Evolutionary conservation across 37 sponge, comb jelly and placozoan species (phyloP), one percentile per base, ranked within the genome.

Genomic region (Hexactinellida sp.): DNA sequence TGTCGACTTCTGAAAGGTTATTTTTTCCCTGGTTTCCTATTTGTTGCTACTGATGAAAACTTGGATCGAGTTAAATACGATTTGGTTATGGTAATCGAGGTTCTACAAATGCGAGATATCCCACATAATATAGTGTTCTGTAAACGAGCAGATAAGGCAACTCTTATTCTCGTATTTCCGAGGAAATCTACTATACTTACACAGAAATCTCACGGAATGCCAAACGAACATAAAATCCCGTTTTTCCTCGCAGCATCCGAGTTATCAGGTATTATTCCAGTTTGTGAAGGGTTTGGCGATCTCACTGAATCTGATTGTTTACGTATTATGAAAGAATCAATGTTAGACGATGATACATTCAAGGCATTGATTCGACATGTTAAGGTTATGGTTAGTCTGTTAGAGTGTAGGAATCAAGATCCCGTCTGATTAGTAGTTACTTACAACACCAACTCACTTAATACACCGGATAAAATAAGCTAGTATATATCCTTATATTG

Each of bases 81-180:
- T 63, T 23, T 63, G 32, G 30, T n/a, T 63, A 63, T 10, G 76
- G 3, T 63, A 7, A 63, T 63, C 5, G 76, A 63, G 21, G 76
- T 63, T 10, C 34, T 63, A 63, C 3, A 21, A 25, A 3, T 21
- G 76, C 3, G 13, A 23, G 76, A 63, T n/a, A 63, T 63, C 76
- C 76, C 76, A 21, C 76, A 63, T 63, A 63, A 63, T n/a, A 63
- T 63, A 25, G 76, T 63, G 13, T 10, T 63, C 76, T 63, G 76
- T 63, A 63, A n/a, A 7, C 76, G 76, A 7, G 1, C 25, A 3
- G 30, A 63, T 63, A 25, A 10, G 34, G 30, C 76, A 21, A 10
- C 28, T 21, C 30, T 63, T 10, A 23, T 63, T 3, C 34, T 63
- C 3, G 76, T 63, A n/a, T 63, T 63, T 23, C 76, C 76, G 3